These are phyloP conservation scores for Lasioglossum baleicum DNA, from an alignment of 1,140 invertebrate genomes.

Conservation along the genomic window DNA sequence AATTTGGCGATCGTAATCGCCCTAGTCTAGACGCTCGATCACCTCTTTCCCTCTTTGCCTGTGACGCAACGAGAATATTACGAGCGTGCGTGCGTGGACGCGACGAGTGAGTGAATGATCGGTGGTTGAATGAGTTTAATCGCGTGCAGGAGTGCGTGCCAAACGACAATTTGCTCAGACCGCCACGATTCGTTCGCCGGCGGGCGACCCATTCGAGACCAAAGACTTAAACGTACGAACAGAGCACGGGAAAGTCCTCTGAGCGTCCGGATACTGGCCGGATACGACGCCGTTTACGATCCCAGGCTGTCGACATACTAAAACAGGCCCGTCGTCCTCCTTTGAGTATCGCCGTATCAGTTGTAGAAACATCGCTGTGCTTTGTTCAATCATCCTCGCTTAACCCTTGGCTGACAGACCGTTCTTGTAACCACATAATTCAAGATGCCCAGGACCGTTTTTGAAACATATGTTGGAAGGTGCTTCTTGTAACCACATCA, in stretches of 20 bases:
- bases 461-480: no score
- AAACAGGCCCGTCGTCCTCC: not conserved
- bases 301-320: not conserved
- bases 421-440: no score
- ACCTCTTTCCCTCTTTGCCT: slow-evolving; percentile 36
- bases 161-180: slow-evolving; percentile 79
- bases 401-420: no score
- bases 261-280: slow-evolving; percentile 15
- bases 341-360: not conserved
- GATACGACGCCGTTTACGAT: not conserved
- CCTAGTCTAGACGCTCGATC: not conserved
- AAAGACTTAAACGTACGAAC: slow-evolving; percentile 76
- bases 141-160: slow-evolving; percentile 71
- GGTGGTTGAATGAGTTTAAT: slow-evolving; percentile 58
- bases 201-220: slow-evolving; percentile 76
- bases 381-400: no score
- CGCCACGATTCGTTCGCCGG: slow-evolving; percentile 70
- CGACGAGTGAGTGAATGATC: slow-evolving; percentile 56
- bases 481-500: no score
- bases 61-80: slow-evolving; percentile 58
- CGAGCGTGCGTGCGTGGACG: slow-evolving; percentile 60
- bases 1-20: not conserved
- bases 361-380: no score
- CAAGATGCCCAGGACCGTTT: no score
- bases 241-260: slow-evolving; percentile 62